phyloP scores from a whole-genome alignment of 2,888 invertebrate species.

The Acrobasis consociella region DNA sequence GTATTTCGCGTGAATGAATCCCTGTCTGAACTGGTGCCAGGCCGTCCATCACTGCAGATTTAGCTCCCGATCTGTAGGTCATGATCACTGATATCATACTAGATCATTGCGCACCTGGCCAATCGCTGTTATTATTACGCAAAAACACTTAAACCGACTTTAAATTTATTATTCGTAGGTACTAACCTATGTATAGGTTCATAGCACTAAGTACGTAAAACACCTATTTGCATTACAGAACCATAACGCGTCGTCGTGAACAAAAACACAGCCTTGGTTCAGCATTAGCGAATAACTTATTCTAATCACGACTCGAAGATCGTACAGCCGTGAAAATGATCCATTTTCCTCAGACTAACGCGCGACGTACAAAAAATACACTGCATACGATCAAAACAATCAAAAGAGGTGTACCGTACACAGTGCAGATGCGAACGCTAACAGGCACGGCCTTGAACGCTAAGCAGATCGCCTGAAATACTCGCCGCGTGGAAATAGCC shows the following conservation, averaged over 20 bases:
- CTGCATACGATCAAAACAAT: slow-evolving; percentile 52
- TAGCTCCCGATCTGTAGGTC: slow-evolving; percentile 70
- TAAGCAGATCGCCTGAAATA: slow-evolving; percentile 77
- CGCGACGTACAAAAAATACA: slow-evolving; percentile 48
- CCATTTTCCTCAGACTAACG: slow-evolving; percentile 57
- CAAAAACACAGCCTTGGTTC: slow-evolving; percentile 46
- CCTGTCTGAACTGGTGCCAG: slow-evolving; percentile 67
- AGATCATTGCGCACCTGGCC: slow-evolving; percentile 47
- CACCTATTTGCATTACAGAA: slow-evolving; percentile 17
- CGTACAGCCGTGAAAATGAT: slow-evolving; percentile 65
- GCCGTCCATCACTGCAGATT: slow-evolving; percentile 58
- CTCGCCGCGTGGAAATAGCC: slow-evolving; percentile 76
- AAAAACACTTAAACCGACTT: slow-evolving; percentile 13
- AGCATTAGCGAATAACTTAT: slow-evolving; percentile 63
- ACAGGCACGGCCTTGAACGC: slow-evolving; percentile 79
- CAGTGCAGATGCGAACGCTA: slow-evolving; percentile 64
- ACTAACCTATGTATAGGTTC: too few relatives aligned
- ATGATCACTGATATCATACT: slow-evolving; percentile 53
- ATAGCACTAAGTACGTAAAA: neutral
- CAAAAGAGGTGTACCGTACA: slow-evolving; percentile 53
- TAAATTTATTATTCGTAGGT: too few relatives aligned
- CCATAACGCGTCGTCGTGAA: slow-evolving; percentile 37
- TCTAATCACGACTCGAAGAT: slow-evolving; percentile 56
- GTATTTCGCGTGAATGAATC: slow-evolving; percentile 64
- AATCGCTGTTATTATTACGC: slow-evolving; percentile 32